These are phyloP conservation scores for Mohoua ochrocephala DNA, from an alignment of 2,113 vertebrate genomes.

Conservation along the genomic window DNA sequence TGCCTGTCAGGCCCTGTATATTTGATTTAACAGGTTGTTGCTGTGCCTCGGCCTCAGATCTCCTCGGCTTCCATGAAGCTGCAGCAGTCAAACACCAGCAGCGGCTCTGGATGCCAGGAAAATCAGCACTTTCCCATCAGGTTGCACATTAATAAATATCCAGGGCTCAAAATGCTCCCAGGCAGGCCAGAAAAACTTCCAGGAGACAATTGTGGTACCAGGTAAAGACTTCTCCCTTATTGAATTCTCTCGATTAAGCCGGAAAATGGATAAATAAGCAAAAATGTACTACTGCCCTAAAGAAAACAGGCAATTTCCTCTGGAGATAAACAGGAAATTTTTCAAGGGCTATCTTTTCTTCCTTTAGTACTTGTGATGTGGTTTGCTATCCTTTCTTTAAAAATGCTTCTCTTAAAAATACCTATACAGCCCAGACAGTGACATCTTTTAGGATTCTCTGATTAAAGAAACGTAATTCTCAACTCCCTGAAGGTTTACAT, in stretches of 20 bases:
- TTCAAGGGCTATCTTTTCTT: conserved; percentile 2
- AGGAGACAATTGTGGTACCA: not conserved
- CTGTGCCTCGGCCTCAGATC: not conserved
- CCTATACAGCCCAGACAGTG: not conserved
- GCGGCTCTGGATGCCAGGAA: not conserved
- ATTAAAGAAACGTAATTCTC: not conserved
- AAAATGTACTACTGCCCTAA: not conserved
- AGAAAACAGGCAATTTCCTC: conserved; percentile 29
- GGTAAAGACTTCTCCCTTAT: not conserved
- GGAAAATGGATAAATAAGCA: not conserved
- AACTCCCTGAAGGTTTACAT: not conserved
- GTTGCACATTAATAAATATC: not conserved
- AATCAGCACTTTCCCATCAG: not conserved
- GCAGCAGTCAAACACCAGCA: not conserved
- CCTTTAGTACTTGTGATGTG: not conserved
- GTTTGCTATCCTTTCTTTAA: not conserved
- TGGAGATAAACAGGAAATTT: conserved; percentile 42
- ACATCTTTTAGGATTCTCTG: not conserved
- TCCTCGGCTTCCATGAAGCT: not conserved
- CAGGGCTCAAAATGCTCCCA: not conserved
- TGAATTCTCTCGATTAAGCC: not conserved
- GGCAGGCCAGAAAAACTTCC: not conserved
- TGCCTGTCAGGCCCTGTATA: not conserved
- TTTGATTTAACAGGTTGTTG: not conserved
- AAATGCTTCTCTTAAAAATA: not conserved